Evolutionary conservation across 2,113 vertebrate genomes (phyloP), one percentile per base, ranked within the genome.

Genomic region (Sturnus vulgaris): DNA sequence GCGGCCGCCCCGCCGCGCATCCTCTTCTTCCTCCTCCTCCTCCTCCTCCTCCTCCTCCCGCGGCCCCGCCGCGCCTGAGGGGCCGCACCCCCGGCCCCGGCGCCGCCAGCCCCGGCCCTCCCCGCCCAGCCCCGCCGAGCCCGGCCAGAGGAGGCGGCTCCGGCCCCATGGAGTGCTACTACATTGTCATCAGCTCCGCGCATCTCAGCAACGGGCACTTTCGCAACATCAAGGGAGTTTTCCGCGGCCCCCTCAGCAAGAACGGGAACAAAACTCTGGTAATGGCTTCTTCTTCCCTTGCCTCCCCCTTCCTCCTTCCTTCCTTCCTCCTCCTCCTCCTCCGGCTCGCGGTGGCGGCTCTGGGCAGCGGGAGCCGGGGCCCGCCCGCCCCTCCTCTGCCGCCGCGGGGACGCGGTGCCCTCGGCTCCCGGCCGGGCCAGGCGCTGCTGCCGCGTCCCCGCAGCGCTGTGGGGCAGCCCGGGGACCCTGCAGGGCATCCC

Each of bases 141-240:
- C 47, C 63, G 82, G 90, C 59, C 82, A 30, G 82, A 77, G 92
- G 96, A 88, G 96, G 65, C 82, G 97, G 93, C 75, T 85, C 87
- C 59, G 95, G 86, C 97, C 97, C 98, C 97, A 99, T 99, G 99
- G 99, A 99, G 98, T 99, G 99, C 98, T 99, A 99, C 98, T 99
- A 99, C 96, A 99, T 99, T 76, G 99, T 99, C 97, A 99, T 99
- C 98, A 99, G 99, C 98, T 99, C 99, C 97, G 98, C 99, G 94
- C 99, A 99, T 95, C 99, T 99, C 98, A 98, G 98, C 98, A 99
- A 99, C 93, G 99, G 99, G 91, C 99, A 99, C 98, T 99, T 99
- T 97, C 98, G 99, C 97, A 99, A 98, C 98, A 99, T 99, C 98
- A 99, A 99, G 97, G 99, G 99, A 98, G 99, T 99, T 96, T 99